Conservation (phyloP, 2,888 invertebrate species). For the Villa cingulata region DNA sequence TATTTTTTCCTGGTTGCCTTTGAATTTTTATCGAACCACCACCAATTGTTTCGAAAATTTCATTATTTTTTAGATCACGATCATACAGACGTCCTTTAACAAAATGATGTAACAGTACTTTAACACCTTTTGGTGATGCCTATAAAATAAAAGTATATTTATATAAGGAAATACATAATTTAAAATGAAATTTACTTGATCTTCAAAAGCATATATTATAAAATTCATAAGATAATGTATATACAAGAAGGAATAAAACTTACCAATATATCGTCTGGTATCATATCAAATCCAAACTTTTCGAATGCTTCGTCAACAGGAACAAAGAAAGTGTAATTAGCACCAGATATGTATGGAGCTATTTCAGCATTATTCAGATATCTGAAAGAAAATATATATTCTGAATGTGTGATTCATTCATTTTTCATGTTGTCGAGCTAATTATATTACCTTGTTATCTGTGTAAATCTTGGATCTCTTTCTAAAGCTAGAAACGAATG, state of each 20-base stretch:
- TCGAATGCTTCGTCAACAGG: constrained; percentile 54
- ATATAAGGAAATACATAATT: neutral
- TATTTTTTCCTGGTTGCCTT: constrained; percentile 35
- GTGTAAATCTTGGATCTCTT: constrained; percentile 41
- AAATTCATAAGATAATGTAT: neutral
- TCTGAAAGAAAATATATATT: constrained; percentile 20
- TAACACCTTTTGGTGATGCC: constrained; percentile 43
- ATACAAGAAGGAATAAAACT: no score
- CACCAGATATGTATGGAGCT: constrained; percentile 46
- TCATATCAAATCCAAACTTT: constrained; percentile 42
- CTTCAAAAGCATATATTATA: neutral
- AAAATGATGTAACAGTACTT: constrained; percentile 47
- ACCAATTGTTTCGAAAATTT: constrained; percentile 41
- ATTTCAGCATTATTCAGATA: constrained; percentile 49
- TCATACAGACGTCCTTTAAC: constrained; percentile 47
- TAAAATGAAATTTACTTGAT: neutral
- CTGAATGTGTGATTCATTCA: no score
- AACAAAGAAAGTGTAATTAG: constrained; percentile 55
- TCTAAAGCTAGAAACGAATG: constrained; percentile 48
- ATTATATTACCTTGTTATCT: constrained; percentile 38
- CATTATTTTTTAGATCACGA: constrained; percentile 42
- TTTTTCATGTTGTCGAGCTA: neutral
- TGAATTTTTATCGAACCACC: constrained; percentile 42
- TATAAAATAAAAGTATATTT: neutral
- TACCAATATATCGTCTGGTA: constrained; percentile 41